Conservation (phyloP, 2,113 vertebrate species). For the Isichthys henryi region DNA sequence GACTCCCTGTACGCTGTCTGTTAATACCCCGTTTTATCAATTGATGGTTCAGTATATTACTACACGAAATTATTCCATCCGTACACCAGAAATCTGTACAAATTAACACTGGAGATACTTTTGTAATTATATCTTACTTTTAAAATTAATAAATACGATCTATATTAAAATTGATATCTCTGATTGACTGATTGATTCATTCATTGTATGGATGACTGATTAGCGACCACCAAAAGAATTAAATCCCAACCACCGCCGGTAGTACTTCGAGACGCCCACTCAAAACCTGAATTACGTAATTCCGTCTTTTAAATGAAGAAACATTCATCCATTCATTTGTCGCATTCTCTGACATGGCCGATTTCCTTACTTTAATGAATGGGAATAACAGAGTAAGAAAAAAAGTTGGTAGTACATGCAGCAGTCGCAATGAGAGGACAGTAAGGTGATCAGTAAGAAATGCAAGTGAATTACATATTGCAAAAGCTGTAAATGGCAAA, state of each 20-base stretch:
- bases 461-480: neutral
- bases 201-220: neutral
- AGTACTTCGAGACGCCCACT: conserved; percentile 2
- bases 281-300: neutral
- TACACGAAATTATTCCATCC: neutral
- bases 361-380: neutral
- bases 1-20: neutral
- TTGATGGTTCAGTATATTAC: neutral
- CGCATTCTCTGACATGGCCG: neutral
- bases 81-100: neutral
- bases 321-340: neutral
- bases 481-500: neutral
- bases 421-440: neutral
- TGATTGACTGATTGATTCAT: neutral
- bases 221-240: neutral
- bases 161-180: neutral
- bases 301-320: neutral
- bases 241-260: neutral
- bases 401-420: neutral
- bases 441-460: neutral
- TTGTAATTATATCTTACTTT: neutral
- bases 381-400: neutral
- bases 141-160: neutral
- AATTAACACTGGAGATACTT: neutral
- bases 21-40: neutral